Percentiles rank a stretch among this genome's conserved stretches.
Evolutionary conservation across 2,113 vertebrate species (phyloP).

Genomic region (Peromyscus californicus): DNA sequence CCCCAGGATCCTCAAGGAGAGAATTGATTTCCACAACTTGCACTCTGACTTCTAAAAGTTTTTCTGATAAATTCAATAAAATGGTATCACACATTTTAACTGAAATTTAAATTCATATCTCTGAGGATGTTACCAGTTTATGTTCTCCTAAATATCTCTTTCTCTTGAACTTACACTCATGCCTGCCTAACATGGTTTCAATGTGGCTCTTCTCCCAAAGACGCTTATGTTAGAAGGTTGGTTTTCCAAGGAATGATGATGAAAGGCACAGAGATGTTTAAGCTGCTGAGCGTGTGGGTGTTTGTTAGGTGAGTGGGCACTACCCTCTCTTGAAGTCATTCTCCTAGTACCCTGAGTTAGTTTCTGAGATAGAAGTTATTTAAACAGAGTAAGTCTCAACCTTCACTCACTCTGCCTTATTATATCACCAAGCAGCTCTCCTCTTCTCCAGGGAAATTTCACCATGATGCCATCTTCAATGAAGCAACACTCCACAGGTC

Average conservation of each 20-base stretch:
- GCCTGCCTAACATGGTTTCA: background rate
- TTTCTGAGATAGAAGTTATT: background rate
- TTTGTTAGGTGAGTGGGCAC: background rate
- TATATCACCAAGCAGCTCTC: background rate
- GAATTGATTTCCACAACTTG: background rate
- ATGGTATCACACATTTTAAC: background rate
- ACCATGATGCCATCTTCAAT: background rate
- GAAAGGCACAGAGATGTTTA: background rate
- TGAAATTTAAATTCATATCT: background rate
- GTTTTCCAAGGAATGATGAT: rapidly evolving
- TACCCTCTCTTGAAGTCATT: background rate
- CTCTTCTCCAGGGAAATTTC: background rate
- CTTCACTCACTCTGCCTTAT: background rate
- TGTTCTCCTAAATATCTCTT: background rate
- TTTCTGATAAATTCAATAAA: background rate
- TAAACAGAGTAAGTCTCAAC: too few relatives aligned
- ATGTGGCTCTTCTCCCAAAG: background rate
- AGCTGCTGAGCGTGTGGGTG: too few relatives aligned
- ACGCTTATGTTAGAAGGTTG: background rate
- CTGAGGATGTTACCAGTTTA: background rate
- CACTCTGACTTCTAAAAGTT: background rate
- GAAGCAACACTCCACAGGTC: background rate
- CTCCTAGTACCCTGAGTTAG: background rate
- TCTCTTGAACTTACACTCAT: background rate
- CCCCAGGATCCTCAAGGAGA: background rate